Evolutionary conservation across 2,888 invertebrate genomes (phyloP), one percentile per base, ranked within the genome.

Genomic region (Amblyjoppa proteus): DNA sequence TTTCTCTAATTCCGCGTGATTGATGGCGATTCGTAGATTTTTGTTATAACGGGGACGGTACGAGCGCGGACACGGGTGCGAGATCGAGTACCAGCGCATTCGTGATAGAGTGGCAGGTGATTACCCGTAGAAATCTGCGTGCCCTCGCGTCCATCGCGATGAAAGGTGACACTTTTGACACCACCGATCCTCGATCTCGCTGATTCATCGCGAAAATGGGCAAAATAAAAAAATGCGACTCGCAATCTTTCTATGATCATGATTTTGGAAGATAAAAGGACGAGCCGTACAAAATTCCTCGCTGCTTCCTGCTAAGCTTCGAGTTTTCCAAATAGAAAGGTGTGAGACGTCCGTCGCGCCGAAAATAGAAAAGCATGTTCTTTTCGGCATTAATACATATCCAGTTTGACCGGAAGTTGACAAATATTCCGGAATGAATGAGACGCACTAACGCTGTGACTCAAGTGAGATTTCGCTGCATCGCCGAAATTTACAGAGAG

Each of bases 1-100:
- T 91, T 90, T 91, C 90, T 92, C 91, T 90, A 90, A 92, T 92
- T 92, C 91, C 86, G 81, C 84, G 87, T 92, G 92, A 92, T 92
- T 92, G 91, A 92, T 92, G 91, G 90, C 89, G 92, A 91, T 90
- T 90, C 89, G 88, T 53, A 87, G 83, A 90, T 89, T 91, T 91
- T 92, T 91, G 49, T 64, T 73, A 70, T 78, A 34, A 68, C 38
- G 64, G 28, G 31, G 51, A 51, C 68, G 61, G 61, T 20, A 76
- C 70, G 58, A 71, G 34, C 53, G 74, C 64, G 53, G 51, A 71
- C 51, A 51, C 38, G 61, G 69, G 20, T 64, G 51, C 66, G 74
- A 73, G 76, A 49, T 45, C 45, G 75, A 56, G 77, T 73, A 75
- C 41, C 76, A 49, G 16, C 38, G 81, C 80, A 84, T 73, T 85